These are phyloP conservation scores for Brenthis ino DNA, from an alignment of 2,888 invertebrate species.

Conservation along the genomic window DNA sequence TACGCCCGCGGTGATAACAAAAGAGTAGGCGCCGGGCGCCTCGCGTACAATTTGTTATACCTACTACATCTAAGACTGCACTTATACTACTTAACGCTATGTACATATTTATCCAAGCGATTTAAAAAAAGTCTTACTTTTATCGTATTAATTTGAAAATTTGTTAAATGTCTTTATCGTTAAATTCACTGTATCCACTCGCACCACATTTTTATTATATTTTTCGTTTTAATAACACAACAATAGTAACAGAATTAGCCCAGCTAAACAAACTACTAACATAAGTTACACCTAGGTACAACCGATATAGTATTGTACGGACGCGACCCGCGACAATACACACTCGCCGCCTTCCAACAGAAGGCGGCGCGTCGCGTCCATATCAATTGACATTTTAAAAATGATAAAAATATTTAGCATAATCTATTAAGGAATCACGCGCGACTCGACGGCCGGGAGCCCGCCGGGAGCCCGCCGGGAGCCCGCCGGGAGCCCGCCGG, in stretches of 20 bases:
- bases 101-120: slow-evolving; percentile 80
- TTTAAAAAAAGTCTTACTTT: slow-evolving; percentile 78
- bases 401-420: slow-evolving; percentile 67
- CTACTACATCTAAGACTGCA: slow-evolving; percentile 79
- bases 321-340: slow-evolving; percentile 44
- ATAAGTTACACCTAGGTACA: slow-evolving; percentile 70
- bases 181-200: slow-evolving; percentile 76
- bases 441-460: slow-evolving; percentile 45
- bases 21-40: slow-evolving; percentile 48
- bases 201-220: slow-evolving; percentile 66
- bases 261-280: slow-evolving; percentile 69
- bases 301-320: slow-evolving; percentile 60
- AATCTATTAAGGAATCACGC: slow-evolving; percentile 70
- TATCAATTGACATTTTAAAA: slow-evolving; percentile 68
- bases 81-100: slow-evolving; percentile 75
- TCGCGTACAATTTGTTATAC: slow-evolving; percentile 78
- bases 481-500: too few species aligned
- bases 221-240: slow-evolving; percentile 65
- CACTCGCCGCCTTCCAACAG: slow-evolving; percentile 20
- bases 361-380: slow-evolving; percentile 50
- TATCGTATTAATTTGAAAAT: slow-evolving; percentile 80
- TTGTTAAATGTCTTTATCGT: slow-evolving; percentile 81
- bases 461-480: slow-evolving; percentile 13
- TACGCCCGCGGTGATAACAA: slow-evolving; percentile 1
- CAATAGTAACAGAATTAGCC: slow-evolving; percentile 70